Evolutionary conservation across 1,140 invertebrate species (phyloP).

Genomic region (Triops cancriformis): DNA sequence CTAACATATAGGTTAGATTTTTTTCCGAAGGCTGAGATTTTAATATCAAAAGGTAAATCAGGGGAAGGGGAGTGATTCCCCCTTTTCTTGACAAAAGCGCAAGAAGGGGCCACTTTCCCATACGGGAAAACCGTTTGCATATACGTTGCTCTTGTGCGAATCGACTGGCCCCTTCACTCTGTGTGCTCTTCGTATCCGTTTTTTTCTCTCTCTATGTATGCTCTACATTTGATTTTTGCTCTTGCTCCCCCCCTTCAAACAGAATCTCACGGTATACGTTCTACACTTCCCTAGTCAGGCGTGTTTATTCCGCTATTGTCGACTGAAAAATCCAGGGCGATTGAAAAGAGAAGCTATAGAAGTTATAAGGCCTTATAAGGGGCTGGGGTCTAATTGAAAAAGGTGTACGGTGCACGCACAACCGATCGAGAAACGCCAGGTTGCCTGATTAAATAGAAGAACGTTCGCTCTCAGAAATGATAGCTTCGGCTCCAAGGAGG

Average conservation of each 20-base stretch:
- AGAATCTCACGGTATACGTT: background rate
- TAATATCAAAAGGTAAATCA: conserved; percentile 8
- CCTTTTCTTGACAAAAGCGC: background rate
- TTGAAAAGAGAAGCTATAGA: conserved; percentile 2
- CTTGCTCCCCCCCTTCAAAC: background rate
- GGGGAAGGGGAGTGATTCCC: background rate
- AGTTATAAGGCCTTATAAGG: background rate
- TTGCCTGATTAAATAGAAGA: background rate
- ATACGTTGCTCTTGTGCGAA: background rate
- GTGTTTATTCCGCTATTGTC: background rate
- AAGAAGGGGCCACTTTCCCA: background rate
- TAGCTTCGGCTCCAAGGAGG: background rate
- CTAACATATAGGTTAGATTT: background rate
- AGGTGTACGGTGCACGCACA: conserved; percentile 1
- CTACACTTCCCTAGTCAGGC: background rate
- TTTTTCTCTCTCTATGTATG: background rate
- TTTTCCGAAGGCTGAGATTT: background rate
- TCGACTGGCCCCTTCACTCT: background rate
- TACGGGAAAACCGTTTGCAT: background rate
- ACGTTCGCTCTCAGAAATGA: background rate
- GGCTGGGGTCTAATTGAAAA: background rate
- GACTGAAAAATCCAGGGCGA: background rate
- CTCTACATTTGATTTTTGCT: background rate
- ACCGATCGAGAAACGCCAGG: background rate
- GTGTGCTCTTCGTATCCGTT: background rate